Evolutionary conservation across 2,113 vertebrate species (phyloP).

Genomic region (Brachypodius melanocephalos): DNA sequence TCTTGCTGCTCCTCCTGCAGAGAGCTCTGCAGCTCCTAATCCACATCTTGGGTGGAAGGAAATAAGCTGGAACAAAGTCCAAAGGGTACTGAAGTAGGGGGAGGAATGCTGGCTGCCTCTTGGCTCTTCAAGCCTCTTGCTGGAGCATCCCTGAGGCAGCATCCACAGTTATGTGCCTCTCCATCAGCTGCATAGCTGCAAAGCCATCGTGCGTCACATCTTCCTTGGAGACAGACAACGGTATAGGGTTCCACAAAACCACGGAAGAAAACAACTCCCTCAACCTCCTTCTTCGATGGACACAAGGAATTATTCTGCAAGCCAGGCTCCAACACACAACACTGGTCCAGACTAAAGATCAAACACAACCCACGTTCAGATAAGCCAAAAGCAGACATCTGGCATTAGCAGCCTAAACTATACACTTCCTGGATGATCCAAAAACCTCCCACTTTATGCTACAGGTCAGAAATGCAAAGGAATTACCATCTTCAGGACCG

Average conservation of each 20-base stretch:
- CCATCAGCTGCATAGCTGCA: constrained; percentile 27
- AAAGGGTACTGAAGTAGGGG: not conserved
- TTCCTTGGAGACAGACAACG: constrained; percentile 36
- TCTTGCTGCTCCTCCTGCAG: not conserved
- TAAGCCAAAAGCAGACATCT: constrained; percentile 16
- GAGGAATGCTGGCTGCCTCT: not conserved
- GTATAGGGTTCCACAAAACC: constrained; percentile 23
- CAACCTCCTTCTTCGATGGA: not conserved
- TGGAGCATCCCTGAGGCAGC: not conserved
- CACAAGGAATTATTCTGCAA: not conserved
- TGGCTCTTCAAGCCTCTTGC: not conserved
- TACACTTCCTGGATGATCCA: not conserved
- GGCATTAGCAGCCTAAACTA: not conserved
- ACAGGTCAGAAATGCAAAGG: not conserved
- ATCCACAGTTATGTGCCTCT: not conserved
- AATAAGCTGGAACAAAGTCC: not conserved
- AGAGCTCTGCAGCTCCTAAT: not conserved
- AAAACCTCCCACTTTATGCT: not conserved
- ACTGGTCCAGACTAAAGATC: not conserved
- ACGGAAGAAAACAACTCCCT: not conserved
- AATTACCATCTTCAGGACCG: not conserved
- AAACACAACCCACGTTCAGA: not conserved
- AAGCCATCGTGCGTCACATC: constrained; percentile 39
- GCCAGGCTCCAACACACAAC: not conserved
- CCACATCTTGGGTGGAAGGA: not conserved